These are phyloP conservation scores for Drosophila helvetica DNA, from an alignment of 2,888 invertebrate species.

Conservation along the genomic window DNA sequence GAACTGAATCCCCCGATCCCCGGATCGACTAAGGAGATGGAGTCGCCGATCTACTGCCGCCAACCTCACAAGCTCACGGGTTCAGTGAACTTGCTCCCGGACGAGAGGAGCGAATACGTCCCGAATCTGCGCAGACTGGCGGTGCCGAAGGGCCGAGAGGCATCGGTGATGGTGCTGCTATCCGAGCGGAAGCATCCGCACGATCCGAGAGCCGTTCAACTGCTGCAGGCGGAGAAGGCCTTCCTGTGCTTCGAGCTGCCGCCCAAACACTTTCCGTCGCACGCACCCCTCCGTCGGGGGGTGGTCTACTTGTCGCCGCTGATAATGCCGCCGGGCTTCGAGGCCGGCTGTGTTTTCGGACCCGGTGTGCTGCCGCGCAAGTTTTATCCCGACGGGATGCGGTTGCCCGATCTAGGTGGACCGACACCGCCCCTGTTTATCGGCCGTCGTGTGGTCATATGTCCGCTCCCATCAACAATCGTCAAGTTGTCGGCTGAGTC, in stretches of 20 bases:
- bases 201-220: constrained; percentile 6
- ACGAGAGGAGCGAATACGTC: constrained; percentile 22
- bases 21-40: background rate
- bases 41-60: background rate
- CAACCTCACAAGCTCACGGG: background rate
- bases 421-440: constrained; percentile 46
- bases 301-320: constrained; percentile 28
- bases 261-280: constrained; percentile 12
- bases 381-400: no score
- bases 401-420: no score
- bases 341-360: constrained; percentile 36
- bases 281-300: constrained; percentile 26
- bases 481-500: background rate
- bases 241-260: constrained; percentile 35
- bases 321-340: constrained; percentile 26
- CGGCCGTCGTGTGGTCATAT: constrained; percentile 27
- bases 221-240: background rate
- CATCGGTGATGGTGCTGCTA: constrained; percentile 1
- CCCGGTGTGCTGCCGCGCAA: constrained; percentile 35
- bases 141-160: constrained; percentile 1
- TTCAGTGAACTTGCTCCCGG: background rate
- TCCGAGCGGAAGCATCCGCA: constrained; percentile 4
- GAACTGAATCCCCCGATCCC: background rate
- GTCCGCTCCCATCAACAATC: background rate
- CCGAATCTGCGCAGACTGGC: constrained; percentile 19